These are phyloP conservation scores for Horisme vitalbata DNA, from an alignment of 2,888 invertebrate genomes.

Conservation along the genomic window DNA sequence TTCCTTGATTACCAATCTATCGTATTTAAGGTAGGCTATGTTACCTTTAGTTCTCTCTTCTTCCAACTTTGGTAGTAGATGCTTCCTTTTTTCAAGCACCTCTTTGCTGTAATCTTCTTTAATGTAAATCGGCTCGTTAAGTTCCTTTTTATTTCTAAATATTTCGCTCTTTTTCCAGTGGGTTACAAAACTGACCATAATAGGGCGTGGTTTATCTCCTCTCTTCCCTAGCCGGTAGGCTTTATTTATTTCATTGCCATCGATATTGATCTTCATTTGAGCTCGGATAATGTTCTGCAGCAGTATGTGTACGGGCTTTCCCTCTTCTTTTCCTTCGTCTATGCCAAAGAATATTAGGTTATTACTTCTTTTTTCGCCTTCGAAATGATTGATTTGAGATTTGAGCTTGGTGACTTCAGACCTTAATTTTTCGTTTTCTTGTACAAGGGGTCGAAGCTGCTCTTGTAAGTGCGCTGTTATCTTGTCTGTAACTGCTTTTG, in stretches of 20 bases:
- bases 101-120: constrained; percentile 36
- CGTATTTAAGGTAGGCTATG: no score
- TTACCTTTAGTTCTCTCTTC: constrained; percentile 16
- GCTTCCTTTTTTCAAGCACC: constrained; percentile 30
- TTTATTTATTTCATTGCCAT: background rate
- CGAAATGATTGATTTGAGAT: no score
- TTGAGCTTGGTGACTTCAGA: no score
- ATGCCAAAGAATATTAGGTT: constrained; percentile 32
- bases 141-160: constrained; percentile 32
- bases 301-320: constrained; percentile 19
- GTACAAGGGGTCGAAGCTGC: no score
- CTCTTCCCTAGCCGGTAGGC: background rate
- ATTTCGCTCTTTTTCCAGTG: constrained; percentile 17
- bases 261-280: background rate
- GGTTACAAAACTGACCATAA: background rate
- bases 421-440: no score
- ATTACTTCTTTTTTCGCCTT: constrained; percentile 26
- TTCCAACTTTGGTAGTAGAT: constrained; percentile 19
- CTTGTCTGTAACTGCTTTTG: no score
- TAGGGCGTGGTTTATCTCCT: background rate
- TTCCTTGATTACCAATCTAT: no score
- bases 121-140: constrained; percentile 28
- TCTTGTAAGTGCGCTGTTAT: no score
- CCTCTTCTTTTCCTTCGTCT: constrained; percentile 29
- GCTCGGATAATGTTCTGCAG: background rate